Conservation (phyloP, 2,113 vertebrate species). For the Motacilla alba region DNA sequence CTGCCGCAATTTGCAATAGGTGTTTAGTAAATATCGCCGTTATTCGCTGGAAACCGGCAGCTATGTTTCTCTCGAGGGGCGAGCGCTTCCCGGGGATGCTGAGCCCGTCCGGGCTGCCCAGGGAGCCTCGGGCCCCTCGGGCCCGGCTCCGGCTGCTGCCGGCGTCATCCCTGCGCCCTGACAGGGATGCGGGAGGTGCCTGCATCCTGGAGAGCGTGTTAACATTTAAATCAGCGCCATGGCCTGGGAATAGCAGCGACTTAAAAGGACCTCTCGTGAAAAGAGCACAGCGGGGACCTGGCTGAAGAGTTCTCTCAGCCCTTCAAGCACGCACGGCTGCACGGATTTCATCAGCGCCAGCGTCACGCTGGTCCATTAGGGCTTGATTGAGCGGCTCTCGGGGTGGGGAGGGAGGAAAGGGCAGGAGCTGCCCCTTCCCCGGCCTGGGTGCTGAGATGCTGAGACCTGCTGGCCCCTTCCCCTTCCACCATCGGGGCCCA, state of each 20-base stretch:
- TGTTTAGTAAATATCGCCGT: not conserved
- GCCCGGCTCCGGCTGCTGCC: not conserved
- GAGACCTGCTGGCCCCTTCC: not conserved
- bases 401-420: not conserved
- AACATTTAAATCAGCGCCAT: not conserved
- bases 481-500: accelerated
- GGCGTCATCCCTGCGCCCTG: not conserved
- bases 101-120: too few relatives aligned
- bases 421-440: not conserved
- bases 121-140: not conserved
- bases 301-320: slow-evolving; percentile 52
- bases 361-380: not conserved
- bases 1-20: not conserved
- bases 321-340: not conserved
- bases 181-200: not conserved
- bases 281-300: slow-evolving; percentile 39
- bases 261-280: slow-evolving; percentile 49
- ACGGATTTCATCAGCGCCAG: not conserved
- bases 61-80: accelerated
- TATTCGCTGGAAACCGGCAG: not conserved
- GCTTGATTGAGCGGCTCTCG: not conserved
- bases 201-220: not conserved
- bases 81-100: not conserved
- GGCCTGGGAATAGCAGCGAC: slow-evolving; percentile 13
- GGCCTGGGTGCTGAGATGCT: accelerated